phyloP scores from a whole-genome alignment of 2,888 invertebrate genomes.

The Pheosia tremula region DNA sequence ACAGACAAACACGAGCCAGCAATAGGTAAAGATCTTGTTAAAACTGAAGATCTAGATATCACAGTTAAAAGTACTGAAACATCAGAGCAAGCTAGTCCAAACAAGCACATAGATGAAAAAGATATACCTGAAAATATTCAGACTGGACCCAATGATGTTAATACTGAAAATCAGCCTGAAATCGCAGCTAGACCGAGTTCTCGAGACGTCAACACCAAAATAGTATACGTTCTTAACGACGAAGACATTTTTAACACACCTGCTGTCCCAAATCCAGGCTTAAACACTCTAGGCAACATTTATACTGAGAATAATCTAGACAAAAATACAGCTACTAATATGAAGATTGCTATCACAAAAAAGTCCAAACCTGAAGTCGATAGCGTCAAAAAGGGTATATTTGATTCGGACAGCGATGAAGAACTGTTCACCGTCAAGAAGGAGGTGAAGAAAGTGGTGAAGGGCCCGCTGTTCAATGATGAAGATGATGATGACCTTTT shows the following conservation, averaged over 20 bases:
- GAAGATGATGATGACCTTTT: slow-evolving; percentile 69
- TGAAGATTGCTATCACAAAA: slow-evolving; percentile 2
- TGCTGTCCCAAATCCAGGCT: slow-evolving; percentile 6
- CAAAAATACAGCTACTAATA: neutral
- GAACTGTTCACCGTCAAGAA: slow-evolving; percentile 55
- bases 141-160: neutral
- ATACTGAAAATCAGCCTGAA: slow-evolving; percentile 5
- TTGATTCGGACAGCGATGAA: slow-evolving; percentile 69
- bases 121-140: slow-evolving; percentile 6
- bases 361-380: slow-evolving; percentile 58
- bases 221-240: slow-evolving; percentile 71
- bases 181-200: slow-evolving; percentile 8
- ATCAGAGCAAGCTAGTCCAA: neutral
- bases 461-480: slow-evolving; percentile 65
- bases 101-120: slow-evolving; percentile 9
- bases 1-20: too few relatives aligned
- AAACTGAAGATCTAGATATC: neutral
- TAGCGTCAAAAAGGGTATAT: slow-evolving; percentile 35
- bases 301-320: slow-evolving; percentile 12
- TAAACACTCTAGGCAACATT: slow-evolving; percentile 27
- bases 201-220: slow-evolving; percentile 56
- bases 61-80: slow-evolving; percentile 7
- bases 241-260: slow-evolving; percentile 69
- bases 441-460: slow-evolving; percentile 42
- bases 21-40: too few relatives aligned